Evolutionary conservation across 2,113 vertebrate species (phyloP).

Genomic region (Lagenorhynchus albirostris): DNA sequence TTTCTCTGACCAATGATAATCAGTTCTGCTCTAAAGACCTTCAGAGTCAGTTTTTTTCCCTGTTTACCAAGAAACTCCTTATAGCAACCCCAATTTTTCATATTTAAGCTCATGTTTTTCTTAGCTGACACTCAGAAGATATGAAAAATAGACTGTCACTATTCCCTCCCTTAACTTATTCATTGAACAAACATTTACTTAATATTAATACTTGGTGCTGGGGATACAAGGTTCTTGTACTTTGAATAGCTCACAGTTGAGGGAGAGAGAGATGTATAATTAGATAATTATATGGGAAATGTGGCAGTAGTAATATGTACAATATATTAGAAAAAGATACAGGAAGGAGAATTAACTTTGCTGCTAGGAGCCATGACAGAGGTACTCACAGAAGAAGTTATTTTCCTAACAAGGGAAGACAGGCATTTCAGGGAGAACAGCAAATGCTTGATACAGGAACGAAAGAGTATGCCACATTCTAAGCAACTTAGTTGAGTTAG

Average conservation of each 20-base stretch:
- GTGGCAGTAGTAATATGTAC: background rate
- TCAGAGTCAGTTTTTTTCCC: background rate
- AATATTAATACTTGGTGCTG: background rate
- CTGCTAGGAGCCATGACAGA: background rate
- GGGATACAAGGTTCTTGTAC: background rate
- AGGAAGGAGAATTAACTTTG: constrained; percentile 20
- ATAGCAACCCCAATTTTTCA: background rate
- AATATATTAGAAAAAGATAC: constrained; percentile 13
- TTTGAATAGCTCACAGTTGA: background rate
- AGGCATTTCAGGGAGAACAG: background rate
- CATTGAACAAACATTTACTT: constrained; percentile 19
- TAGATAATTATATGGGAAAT: background rate
- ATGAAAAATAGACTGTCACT: background rate
- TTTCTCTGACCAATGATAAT: background rate
- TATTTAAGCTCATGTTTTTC: constrained; percentile 17
- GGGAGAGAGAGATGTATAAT: background rate
- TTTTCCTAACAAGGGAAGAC: background rate
- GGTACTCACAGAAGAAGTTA: background rate
- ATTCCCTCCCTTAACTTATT: background rate
- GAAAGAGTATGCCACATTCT: background rate
- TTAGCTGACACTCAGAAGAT: background rate
- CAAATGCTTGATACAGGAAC: background rate
- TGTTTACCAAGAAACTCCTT: constrained; percentile 19
- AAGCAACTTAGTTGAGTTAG: background rate
- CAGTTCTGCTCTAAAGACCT: background rate